Evolutionary conservation across 2,888 invertebrate genomes (phyloP).

Genomic region (Parthenolecanium corni): DNA sequence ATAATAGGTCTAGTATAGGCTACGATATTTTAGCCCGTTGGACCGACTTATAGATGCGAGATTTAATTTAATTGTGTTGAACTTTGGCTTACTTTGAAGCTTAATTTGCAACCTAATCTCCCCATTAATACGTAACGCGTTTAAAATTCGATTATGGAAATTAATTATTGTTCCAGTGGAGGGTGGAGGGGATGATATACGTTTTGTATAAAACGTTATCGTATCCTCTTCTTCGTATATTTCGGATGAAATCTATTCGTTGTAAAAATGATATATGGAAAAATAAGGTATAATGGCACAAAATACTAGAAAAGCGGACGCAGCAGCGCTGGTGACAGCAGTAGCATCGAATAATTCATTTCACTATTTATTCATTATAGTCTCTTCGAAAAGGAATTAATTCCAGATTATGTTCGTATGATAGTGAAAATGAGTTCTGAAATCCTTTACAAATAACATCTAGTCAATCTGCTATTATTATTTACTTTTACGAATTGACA

Average conservation of each 20-base stretch:
- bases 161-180: slow-evolving; percentile 13
- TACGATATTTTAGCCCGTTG: no score
- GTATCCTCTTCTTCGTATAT: not conserved
- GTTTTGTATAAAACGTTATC: slow-evolving; percentile 5
- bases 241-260: slow-evolving; percentile 11
- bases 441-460: slow-evolving; percentile 23
- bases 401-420: slow-evolving; percentile 25
- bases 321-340: no score
- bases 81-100: no score
- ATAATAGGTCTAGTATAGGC: no score
- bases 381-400: slow-evolving; percentile 18
- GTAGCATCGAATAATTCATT: not conserved
- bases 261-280: not conserved
- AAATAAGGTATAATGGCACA: not conserved
- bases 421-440: slow-evolving; percentile 26
- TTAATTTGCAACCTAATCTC: no score
- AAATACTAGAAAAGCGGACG: no score
- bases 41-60: no score
- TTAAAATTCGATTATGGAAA: slow-evolving; percentile 24
- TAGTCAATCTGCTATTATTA: slow-evolving; percentile 18
- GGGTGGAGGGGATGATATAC: not conserved
- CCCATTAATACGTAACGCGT: slow-evolving; percentile 1
- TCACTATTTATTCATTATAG: slow-evolving; percentile 4
- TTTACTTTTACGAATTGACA: slow-evolving; percentile 6
- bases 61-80: no score